phyloP scores from a whole-genome alignment of 2,888 invertebrate genomes.

The Watsonalla binaria region DNA sequence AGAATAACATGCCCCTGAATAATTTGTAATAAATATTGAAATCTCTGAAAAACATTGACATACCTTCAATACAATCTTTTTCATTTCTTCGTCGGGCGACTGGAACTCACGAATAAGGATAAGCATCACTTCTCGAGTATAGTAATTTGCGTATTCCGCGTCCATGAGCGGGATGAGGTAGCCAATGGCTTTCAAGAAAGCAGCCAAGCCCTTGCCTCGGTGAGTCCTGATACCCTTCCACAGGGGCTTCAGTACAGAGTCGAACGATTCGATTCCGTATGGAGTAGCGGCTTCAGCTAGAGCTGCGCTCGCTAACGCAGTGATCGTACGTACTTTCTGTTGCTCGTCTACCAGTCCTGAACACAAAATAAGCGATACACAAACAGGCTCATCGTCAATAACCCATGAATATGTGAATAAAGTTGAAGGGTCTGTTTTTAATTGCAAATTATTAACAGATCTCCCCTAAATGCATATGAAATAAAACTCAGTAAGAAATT shows the following conservation, averaged over 20 bases:
- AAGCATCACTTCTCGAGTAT: constrained; percentile 98
- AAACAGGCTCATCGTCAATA: too few species aligned
- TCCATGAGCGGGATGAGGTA: constrained; percentile 99
- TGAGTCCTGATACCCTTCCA: constrained; percentile 99
- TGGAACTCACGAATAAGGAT: constrained; percentile 99
- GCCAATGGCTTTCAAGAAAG: constrained; percentile 99
- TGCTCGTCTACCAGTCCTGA: constrained; percentile 96
- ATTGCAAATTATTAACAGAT: too few species aligned
- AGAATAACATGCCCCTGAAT: background rate
- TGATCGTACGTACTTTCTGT: constrained; percentile 99
- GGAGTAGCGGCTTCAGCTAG: constrained; percentile 99
- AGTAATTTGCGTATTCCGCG: constrained; percentile 99
- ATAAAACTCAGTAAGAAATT: background rate
- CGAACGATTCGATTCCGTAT: constrained; percentile 99
- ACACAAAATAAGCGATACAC: constrained; percentile 9
- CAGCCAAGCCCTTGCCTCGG: constrained; percentile 95
- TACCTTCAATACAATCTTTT: constrained; percentile 99
- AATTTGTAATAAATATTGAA: background rate
- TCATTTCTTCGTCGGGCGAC: constrained; percentile 99
- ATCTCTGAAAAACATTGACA: constrained; percentile 2
- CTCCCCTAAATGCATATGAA: background rate
- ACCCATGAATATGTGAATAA: too few species aligned
- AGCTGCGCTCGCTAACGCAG: constrained; percentile 98
- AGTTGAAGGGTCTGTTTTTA: too few species aligned
- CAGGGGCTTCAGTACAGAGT: constrained; percentile 98